Evolutionary conservation across 2,888 invertebrate genomes (phyloP).

Genomic region (Diarsia brunnea): DNA sequence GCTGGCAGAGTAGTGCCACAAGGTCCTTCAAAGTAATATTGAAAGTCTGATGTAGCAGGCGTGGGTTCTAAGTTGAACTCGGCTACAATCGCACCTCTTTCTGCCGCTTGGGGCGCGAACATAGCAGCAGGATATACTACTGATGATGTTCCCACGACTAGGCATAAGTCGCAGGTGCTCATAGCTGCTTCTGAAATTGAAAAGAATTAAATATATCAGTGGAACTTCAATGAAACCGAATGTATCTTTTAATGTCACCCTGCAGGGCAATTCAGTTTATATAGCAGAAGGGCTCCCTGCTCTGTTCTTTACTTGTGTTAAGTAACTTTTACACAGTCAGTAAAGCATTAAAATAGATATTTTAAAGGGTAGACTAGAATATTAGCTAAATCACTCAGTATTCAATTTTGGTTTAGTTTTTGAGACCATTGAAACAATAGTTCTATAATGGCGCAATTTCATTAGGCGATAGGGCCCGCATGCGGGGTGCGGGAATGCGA

Average conservation of each 20-base stretch:
- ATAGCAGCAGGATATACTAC: conserved; percentile 97
- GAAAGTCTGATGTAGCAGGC: conserved; percentile 83
- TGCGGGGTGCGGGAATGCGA: too few relatives aligned
- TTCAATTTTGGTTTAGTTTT: neutral
- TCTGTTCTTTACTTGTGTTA: neutral
- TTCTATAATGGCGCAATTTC: too few relatives aligned
- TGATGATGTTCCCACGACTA: conserved; percentile 96
- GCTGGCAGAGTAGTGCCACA: conserved; percentile 84
- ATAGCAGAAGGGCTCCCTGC: too few relatives aligned
- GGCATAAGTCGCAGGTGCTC: conserved; percentile 93
- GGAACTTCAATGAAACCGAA: neutral
- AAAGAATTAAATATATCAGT: neutral
- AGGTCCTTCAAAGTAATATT: conserved; percentile 87
- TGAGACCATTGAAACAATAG: neutral
- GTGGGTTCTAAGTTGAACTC: conserved; percentile 89
- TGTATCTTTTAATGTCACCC: neutral
- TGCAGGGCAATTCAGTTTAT: neutral
- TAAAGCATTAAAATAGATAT: neutral
- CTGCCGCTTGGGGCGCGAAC: conserved; percentile 95
- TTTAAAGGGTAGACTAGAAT: neutral
- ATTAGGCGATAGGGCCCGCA: too few relatives aligned
- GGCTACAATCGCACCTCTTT: conserved; percentile 90
- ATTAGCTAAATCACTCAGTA: neutral
- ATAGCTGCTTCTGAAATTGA: conserved; percentile 90
- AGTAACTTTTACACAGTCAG: neutral